These are phyloP conservation scores for Ambastaia sidthimunki DNA, from an alignment of 2,797 vertebrate species.

Conservation along the genomic window DNA sequence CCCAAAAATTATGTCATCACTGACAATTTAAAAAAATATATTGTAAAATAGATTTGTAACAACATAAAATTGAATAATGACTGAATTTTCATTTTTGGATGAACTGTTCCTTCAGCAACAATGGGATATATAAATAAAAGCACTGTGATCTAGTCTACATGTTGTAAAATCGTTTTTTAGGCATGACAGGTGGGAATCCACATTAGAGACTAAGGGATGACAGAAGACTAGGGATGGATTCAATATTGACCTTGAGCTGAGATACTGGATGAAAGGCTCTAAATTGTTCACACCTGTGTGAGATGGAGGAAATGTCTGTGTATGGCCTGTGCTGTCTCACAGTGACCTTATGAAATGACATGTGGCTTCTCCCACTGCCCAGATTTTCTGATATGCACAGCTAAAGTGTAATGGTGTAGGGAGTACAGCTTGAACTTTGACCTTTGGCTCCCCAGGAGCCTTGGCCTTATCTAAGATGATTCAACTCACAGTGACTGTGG, in stretches of 20 bases:
- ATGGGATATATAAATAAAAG: not conserved
- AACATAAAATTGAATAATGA: not conserved
- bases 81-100: not conserved
- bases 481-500: slow-evolving; percentile 44
- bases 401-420: slow-evolving; percentile 53
- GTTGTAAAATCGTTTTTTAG: slow-evolving; percentile 12
- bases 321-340: slow-evolving; percentile 30
- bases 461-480: slow-evolving; percentile 49
- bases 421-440: slow-evolving; percentile 52
- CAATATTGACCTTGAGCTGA: slow-evolving; percentile 20
- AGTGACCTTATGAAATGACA: slow-evolving; percentile 27
- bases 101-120: not conserved
- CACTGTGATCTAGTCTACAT: not conserved
- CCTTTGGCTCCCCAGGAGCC: slow-evolving; percentile 52
- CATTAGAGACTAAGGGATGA: slow-evolving; percentile 17
- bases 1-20: no score
- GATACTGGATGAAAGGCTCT: slow-evolving; percentile 5
- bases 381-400: slow-evolving; percentile 41
- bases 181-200: slow-evolving; percentile 29
- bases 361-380: slow-evolving; percentile 43
- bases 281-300: slow-evolving; percentile 28
- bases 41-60: no score
- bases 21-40: no score
- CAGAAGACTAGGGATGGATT: slow-evolving; percentile 23
- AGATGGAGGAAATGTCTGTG: slow-evolving; percentile 25